Percentiles rank a stretch among this genome's conserved stretches.
phyloP scores from a whole-genome alignment of 30 jellyfish, hydroid and myxozoan genomes.

The Rhopilema esculentum region DNA sequence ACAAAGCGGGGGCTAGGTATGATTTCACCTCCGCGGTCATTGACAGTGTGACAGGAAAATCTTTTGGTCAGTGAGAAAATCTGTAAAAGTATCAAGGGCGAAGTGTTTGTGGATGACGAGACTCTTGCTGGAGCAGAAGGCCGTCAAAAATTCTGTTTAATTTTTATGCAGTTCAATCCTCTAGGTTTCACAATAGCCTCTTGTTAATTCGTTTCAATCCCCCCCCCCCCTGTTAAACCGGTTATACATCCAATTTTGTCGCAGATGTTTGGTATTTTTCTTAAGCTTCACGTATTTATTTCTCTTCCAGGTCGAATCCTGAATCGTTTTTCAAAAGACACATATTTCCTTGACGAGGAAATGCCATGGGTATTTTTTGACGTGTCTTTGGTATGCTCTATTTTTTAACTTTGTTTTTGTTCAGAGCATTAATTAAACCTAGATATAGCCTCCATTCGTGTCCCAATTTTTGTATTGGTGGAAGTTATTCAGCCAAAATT shows the following conservation, averaged over 20 bases:
- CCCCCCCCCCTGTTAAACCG: not conserved
- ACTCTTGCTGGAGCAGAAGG: no score
- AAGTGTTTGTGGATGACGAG: no score
- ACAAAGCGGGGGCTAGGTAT: no score
- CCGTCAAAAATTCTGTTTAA: no score
- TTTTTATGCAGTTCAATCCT: no score
- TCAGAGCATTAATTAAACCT: not conserved
- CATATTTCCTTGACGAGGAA: slow-evolving; percentile 84
- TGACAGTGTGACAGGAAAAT: no score
- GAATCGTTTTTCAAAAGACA: slow-evolving; percentile 76
- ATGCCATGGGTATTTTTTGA: slow-evolving; percentile 81
- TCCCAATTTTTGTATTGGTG: not conserved
- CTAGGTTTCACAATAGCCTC: no score
- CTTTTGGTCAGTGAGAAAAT: no score
- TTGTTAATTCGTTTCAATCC: not conserved
- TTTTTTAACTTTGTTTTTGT: not conserved
- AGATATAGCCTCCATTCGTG: not conserved
- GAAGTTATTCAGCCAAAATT: not conserved
- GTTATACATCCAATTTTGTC: not conserved
- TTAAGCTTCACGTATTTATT: not conserved
- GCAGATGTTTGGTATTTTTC: not conserved
- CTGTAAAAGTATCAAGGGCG: no score
- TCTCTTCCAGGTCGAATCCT: slow-evolving; percentile 65
- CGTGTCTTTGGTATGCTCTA: slow-evolving; percentile 30
- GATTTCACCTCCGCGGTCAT: no score